Conservation (phyloP, 30 jellyfish, hydroid and myxozoan genomes). For the Chrysaora quinquecirrha region DNA sequence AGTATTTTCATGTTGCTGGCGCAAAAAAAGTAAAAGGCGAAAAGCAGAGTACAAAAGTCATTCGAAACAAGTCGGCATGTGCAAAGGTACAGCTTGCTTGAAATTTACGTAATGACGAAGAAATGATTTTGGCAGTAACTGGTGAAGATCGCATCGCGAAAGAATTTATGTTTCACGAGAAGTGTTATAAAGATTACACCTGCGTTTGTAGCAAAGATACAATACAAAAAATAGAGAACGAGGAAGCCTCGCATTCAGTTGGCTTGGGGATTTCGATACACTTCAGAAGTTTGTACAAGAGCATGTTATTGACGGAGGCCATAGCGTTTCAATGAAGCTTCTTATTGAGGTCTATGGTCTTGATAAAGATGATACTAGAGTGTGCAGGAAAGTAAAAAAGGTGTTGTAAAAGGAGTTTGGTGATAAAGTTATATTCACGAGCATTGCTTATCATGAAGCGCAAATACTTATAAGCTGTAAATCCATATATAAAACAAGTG, state of each 20-base stretch:
- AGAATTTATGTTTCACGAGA: conserved; percentile 8
- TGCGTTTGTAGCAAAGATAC: neutral
- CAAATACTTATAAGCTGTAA: neutral
- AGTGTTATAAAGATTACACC: conserved; percentile 5
- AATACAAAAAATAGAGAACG: neutral
- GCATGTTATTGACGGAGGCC: conserved; percentile 4
- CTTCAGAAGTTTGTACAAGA: neutral
- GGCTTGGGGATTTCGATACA: conserved; percentile 2
- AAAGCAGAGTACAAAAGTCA: neutral
- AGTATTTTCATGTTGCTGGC: neutral
- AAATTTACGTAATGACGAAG: neutral
- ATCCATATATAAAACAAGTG: neutral
- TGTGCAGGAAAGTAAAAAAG: neutral
- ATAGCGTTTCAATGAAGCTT: neutral
- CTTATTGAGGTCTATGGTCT: conserved; percentile 1
- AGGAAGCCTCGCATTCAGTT: no score
- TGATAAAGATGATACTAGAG: neutral
- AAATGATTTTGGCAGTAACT: neutral
- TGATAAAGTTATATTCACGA: neutral
- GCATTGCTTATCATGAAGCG: conserved; percentile 17
- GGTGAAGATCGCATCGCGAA: conserved; percentile 12
- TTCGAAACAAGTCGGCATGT: neutral
- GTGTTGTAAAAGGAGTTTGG: neutral
- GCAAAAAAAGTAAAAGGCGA: neutral
- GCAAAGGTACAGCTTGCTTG: neutral